Evolutionary conservation across 2,797 vertebrate species (phyloP), one percentile per base, ranked within the genome.

Genomic region (Halcyon leucocephala): DNA sequence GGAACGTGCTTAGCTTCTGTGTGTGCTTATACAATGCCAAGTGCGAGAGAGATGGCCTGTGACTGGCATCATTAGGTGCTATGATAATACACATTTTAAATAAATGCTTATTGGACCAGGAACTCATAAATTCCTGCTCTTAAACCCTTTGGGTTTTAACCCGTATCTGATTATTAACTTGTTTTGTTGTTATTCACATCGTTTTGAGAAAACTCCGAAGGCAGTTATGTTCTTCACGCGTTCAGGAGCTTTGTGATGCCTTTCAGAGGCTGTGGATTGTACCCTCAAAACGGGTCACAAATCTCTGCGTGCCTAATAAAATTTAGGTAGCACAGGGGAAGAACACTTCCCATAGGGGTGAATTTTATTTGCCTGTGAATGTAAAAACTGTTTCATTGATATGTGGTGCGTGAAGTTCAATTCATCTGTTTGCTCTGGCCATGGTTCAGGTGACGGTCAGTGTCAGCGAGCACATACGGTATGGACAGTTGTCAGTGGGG

Each of bases 101-200:
- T 46, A 85, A 80, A 80, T 70, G 19, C 33, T 8, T 80, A 19
- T 77, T 77, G 60, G 28, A 76, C 22, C 7, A 83, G n/a, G 57
- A 84, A 60, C 31, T 86, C 25, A 22, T 57, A 0, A 44, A 39
- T 62, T 64, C 21, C 64, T 91, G 33, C 41, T 67, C 61, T 81
- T 11, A 51, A 80, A 90, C 46, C 17, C 17, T n/a, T 58, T 31
- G 13, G 9, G 8, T 88, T 93, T 87, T 92, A 94, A 73, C 86
- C 35, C 72, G 19, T 52, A 37, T 9, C 66, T 69, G 91, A 35
- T 29, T 89, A 85, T 76, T 35, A 71, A 91, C 85, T 78, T 46
- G 29, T 25, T 93, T 83, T 95, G 65, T 80, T 95, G 84, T 89
- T 80, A 52, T 86, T 88, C 91, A 82, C 35, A 22, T 60, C 12